Evolutionary conservation across 1,140 invertebrate genomes (phyloP).

Genomic region (Halyomorpha halys): DNA sequence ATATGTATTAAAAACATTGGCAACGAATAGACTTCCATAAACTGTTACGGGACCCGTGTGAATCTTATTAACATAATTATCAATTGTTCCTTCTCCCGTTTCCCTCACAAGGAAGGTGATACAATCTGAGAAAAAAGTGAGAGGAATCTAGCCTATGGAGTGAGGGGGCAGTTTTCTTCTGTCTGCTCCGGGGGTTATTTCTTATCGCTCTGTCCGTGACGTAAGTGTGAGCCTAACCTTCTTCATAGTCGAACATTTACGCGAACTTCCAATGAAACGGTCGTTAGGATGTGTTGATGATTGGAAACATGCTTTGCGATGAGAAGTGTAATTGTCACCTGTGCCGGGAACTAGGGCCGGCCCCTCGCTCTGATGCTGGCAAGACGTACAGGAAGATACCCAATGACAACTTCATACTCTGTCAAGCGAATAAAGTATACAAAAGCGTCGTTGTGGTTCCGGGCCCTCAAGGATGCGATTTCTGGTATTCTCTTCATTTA

Average conservation of each 20-base stretch:
- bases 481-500: neutral
- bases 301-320: conserved; percentile 39
- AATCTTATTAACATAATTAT: conserved; percentile 16
- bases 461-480: conserved; percentile 20
- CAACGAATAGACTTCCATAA: neutral
- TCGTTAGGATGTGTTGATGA: conserved; percentile 9
- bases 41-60: conserved; percentile 4
- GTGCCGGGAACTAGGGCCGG: conserved; percentile 45
- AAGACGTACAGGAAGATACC: neutral
- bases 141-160: neutral
- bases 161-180: conserved; percentile 7
- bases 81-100: neutral
- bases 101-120: conserved; percentile 24
- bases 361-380: conserved; percentile 30
- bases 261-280: no score
- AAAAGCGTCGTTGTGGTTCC: conserved; percentile 29
- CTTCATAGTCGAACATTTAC: neutral
- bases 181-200: conserved; percentile 2
- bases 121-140: neutral
- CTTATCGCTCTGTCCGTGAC: neutral
- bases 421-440: conserved; percentile 38
- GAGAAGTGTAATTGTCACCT: conserved; percentile 47
- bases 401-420: conserved; percentile 43
- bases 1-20: no score
- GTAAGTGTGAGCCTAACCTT: neutral